Percentiles rank a stretch among this genome's conserved stretches.
Conservation (phyloP, 2,797 vertebrate genomes). For the Trichosurus vulpecula region DNA sequence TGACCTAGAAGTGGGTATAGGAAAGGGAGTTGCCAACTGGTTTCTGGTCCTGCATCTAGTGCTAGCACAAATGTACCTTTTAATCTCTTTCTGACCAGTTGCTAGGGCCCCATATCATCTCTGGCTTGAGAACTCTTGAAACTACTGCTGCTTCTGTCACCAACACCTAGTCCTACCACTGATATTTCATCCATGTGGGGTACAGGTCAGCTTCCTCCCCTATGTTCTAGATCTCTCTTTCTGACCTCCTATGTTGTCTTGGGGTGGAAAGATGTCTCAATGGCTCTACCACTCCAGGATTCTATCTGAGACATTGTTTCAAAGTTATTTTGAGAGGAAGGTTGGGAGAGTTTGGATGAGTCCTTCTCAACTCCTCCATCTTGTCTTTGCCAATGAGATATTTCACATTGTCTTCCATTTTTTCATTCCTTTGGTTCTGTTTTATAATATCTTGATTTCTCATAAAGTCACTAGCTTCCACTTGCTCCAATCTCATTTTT, state of each 20-base stretch:
- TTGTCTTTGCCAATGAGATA: too few species aligned
- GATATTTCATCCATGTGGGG: neutral
- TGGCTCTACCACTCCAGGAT: neutral
- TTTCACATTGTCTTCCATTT: too few species aligned
- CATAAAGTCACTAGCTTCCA: too few species aligned
- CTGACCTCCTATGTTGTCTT: neutral
- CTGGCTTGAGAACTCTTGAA: neutral
- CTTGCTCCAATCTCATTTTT: too few species aligned
- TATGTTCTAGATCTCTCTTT: neutral
- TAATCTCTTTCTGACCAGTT: neutral
- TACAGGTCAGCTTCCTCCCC: neutral
- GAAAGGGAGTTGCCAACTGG: neutral
- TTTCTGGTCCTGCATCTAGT: neutral
- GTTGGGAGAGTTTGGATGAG: neutral
- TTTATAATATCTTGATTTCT: too few species aligned
- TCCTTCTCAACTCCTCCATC: neutral
- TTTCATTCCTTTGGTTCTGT: too few species aligned
- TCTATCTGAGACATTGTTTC: neutral
- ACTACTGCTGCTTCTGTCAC: neutral
- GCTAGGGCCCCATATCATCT: neutral
- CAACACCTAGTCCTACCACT: neutral
- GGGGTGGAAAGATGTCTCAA: neutral
- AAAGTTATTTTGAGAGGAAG: neutral
- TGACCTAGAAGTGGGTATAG: neutral
- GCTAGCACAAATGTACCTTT: neutral